phyloP scores from a whole-genome alignment of 2,888 invertebrate genomes.

The Caenorhabditis sulstoni region DNA sequence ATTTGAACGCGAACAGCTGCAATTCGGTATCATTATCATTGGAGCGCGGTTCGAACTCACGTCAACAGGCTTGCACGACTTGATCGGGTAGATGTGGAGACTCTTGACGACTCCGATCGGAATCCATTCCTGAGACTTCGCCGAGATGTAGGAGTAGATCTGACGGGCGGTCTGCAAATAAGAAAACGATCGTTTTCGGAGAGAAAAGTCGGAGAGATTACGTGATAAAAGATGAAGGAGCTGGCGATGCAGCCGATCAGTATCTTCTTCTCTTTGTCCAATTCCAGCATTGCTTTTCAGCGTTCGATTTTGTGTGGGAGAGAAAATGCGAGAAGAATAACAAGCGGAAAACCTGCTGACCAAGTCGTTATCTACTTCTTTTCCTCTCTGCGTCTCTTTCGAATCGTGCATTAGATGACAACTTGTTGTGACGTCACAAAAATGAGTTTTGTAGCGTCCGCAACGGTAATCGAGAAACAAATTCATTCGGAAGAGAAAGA shows the following conservation, averaged over 20 bases:
- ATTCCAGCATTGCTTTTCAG: conserved; percentile 13
- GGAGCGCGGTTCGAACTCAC: conserved; percentile 8
- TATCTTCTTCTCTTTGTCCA: conserved; percentile 57
- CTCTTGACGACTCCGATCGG: conserved; percentile 65
- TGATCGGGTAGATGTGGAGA: conserved; percentile 66
- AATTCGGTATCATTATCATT: background rate
- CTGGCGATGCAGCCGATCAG: conserved; percentile 61
- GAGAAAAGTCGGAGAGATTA: conserved; percentile 8
- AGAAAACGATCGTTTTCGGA: background rate
- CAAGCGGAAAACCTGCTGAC: too few relatives aligned
- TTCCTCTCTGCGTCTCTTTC: conserved; percentile 15
- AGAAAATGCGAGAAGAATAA: too few relatives aligned
- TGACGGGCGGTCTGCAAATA: conserved; percentile 32
- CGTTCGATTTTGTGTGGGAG: too few relatives aligned
- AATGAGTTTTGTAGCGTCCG: conserved; percentile 1
- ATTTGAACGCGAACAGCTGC: conserved; percentile 66
- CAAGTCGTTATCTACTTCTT: background rate
- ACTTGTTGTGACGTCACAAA: conserved; percentile 1
- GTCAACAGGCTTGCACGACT: conserved; percentile 55
- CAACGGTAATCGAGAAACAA: too few relatives aligned
- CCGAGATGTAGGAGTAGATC: conserved; percentile 27
- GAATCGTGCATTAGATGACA: background rate
- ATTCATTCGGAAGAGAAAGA: background rate
- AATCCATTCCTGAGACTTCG: conserved; percentile 54
- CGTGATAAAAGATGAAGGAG: conserved; percentile 63